Evolutionary conservation across 2,888 invertebrate genomes (phyloP).

Genomic region (Salpingus planirostris): DNA sequence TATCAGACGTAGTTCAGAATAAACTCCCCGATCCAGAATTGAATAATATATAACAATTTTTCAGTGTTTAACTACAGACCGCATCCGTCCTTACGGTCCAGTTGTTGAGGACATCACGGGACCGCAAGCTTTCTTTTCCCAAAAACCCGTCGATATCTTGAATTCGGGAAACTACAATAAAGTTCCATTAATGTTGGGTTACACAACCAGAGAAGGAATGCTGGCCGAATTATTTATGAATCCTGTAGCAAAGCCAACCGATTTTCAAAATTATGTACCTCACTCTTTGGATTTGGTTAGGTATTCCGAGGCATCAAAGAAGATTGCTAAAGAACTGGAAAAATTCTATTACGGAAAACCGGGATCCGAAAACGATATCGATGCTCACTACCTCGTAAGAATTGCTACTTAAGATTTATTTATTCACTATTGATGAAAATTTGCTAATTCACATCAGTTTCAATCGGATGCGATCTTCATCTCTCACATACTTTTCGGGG

Average conservation of each 20-base stretch:
- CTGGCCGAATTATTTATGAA: conserved; percentile 17
- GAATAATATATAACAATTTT: no score
- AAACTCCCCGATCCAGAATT: no score
- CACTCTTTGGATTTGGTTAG: no score
- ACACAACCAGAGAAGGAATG: conserved; percentile 25
- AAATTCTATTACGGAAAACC: not conserved
- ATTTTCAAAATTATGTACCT: conserved; percentile 21
- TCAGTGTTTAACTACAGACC: no score
- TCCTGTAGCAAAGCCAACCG: not conserved
- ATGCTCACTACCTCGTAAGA: not conserved
- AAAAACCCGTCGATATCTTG: conserved; percentile 23
- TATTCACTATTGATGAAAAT: not conserved
- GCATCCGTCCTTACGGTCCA: not conserved
- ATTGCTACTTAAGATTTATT: conserved; percentile 1
- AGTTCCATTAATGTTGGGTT: conserved; percentile 27
- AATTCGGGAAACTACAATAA: conserved; percentile 21
- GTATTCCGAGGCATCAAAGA: no score
- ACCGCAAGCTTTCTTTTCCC: conserved; percentile 18
- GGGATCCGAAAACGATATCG: not conserved
- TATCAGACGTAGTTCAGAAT: no score
- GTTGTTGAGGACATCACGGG: not conserved
- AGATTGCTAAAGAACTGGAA: not conserved
- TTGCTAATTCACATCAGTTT: conserved; percentile 1
- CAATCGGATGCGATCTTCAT: conserved; percentile 2
- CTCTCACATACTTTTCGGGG: conserved; percentile 6